Conservation (phyloP, 2,888 invertebrate species). For the Epirrhoe alternata region DNA sequence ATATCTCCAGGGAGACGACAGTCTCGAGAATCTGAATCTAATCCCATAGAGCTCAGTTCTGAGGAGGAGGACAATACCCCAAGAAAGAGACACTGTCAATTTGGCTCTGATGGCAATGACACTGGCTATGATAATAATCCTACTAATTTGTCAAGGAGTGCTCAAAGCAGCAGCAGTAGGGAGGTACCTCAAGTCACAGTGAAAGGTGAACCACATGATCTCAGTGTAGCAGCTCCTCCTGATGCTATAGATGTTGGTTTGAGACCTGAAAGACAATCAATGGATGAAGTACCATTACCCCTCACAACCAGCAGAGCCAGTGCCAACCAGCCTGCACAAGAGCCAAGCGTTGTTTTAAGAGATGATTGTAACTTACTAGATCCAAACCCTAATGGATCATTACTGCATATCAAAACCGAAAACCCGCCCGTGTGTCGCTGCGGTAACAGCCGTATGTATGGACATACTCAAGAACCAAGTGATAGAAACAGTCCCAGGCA, state of each 20-base stretch:
- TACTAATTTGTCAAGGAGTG: slow-evolving; percentile 22
- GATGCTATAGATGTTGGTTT: slow-evolving; percentile 43
- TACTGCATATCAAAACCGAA: slow-evolving; percentile 52
- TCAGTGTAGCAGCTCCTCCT: slow-evolving; percentile 47
- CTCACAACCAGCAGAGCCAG: slow-evolving; percentile 39
- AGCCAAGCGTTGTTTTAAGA: background rate
- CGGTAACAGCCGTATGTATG: slow-evolving; percentile 45
- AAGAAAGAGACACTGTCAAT: slow-evolving; percentile 59
- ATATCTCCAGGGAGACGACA: slow-evolving; percentile 75
- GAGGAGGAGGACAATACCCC: slow-evolving; percentile 78
- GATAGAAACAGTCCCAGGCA: slow-evolving; percentile 42
- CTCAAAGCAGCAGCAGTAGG: slow-evolving; percentile 40
- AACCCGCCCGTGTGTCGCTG: slow-evolving; percentile 15
- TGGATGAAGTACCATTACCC: slow-evolving; percentile 23
- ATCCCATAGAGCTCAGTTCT: slow-evolving; percentile 79
- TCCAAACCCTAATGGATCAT: slow-evolving; percentile 1
- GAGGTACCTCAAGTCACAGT: slow-evolving; percentile 52
- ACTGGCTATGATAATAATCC: slow-evolving; percentile 38
- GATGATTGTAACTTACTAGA: slow-evolving; percentile 4
- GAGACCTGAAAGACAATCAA: slow-evolving; percentile 12
- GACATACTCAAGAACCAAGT: slow-evolving; percentile 50
- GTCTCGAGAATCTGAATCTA: slow-evolving; percentile 71
- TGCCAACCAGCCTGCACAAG: slow-evolving; percentile 34
- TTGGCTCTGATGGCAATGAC: slow-evolving; percentile 49
- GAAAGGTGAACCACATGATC: slow-evolving; percentile 65